A percentile compares a stretch with the other conserved stretches of the same genome.
phyloP scores from a whole-genome alignment of 1,140 invertebrate species.

The Drosophila biarmipes region DNA sequence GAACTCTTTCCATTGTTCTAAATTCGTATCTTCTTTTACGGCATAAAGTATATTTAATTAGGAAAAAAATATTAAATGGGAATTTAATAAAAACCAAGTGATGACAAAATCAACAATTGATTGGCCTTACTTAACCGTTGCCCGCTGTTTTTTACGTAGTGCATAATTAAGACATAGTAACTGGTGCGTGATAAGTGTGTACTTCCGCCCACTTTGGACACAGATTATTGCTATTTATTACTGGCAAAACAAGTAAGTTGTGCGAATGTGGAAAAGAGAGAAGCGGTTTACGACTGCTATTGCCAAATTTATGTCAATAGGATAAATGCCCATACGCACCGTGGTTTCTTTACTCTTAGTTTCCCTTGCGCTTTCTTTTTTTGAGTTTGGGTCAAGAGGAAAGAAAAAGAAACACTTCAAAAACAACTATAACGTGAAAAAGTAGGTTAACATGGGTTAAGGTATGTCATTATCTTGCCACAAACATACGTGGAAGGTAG shows the following conservation, averaged over 20 bases:
- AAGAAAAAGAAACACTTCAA: slow-evolving; percentile 38
- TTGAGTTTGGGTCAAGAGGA: slow-evolving; percentile 68
- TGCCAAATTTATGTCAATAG: slow-evolving; percentile 69
- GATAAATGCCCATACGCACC: slow-evolving; percentile 51
- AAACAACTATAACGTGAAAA: slow-evolving; percentile 53
- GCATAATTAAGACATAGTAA: slow-evolving; percentile 49
- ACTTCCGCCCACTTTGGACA: not conserved
- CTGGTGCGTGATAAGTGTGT: slow-evolving; percentile 26
- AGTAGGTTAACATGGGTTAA: slow-evolving; percentile 67
- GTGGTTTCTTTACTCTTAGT: not conserved
- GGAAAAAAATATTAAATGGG: no score
- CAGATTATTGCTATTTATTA: slow-evolving; percentile 3
- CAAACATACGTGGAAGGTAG: slow-evolving; percentile 13
- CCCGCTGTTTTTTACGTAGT: slow-evolving; percentile 17
- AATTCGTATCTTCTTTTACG: no score
- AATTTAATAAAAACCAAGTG: no score
- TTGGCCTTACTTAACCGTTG: slow-evolving; percentile 1
- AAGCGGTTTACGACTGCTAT: slow-evolving; percentile 41
- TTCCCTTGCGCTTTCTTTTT: slow-evolving; percentile 15
- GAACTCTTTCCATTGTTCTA: no score
- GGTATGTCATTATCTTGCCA: slow-evolving; percentile 67
- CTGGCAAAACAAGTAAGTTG: not conserved
- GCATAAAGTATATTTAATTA: no score
- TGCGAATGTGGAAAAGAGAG: slow-evolving; percentile 3
- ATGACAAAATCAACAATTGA: no score